phyloP scores from a whole-genome alignment of 1,140 invertebrate species.

The Cardiocondyla obscurior region DNA sequence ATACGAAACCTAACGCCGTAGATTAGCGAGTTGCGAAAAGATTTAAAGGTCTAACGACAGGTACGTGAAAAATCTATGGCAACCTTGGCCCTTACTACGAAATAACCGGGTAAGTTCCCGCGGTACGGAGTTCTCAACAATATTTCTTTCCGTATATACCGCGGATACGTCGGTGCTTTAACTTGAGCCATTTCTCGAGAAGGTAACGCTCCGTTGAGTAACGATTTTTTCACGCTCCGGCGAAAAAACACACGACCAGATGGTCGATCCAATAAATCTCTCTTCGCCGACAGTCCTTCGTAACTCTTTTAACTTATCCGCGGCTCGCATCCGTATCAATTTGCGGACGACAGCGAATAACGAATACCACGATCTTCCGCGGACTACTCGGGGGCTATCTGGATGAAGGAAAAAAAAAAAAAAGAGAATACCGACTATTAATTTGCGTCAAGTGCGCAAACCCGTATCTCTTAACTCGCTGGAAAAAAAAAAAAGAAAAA shows the following conservation, averaged over 20 bases:
- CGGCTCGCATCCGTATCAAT: constrained; percentile 47
- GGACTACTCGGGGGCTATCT: not conserved
- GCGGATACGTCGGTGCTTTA: constrained; percentile 43
- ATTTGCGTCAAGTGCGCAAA: not conserved
- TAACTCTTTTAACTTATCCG: constrained; percentile 40
- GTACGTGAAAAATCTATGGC: constrained; percentile 21
- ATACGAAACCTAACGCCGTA: not conserved
- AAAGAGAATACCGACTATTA: not conserved
- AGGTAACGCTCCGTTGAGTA: constrained; percentile 32
- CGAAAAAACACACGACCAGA: constrained; percentile 45
- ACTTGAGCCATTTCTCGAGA: constrained; percentile 49
- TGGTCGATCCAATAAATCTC: constrained; percentile 45
- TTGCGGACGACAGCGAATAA: constrained; percentile 28
- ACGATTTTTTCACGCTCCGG: constrained; percentile 37
- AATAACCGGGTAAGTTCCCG: constrained; percentile 31
- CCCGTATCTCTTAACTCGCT: not conserved
- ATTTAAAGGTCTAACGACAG: not conserved
- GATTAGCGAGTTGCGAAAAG: not conserved
- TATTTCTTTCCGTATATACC: constrained; percentile 39
- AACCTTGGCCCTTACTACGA: constrained; percentile 24
- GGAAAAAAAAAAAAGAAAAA: not conserved
- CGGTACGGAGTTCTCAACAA: constrained; percentile 18
- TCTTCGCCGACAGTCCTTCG: constrained; percentile 17
- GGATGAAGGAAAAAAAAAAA: not conserved
- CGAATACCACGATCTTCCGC: constrained; percentile 12